These are phyloP conservation scores for Bombylius discolor DNA, from an alignment of 2,888 invertebrate genomes.

Conservation along the genomic window DNA sequence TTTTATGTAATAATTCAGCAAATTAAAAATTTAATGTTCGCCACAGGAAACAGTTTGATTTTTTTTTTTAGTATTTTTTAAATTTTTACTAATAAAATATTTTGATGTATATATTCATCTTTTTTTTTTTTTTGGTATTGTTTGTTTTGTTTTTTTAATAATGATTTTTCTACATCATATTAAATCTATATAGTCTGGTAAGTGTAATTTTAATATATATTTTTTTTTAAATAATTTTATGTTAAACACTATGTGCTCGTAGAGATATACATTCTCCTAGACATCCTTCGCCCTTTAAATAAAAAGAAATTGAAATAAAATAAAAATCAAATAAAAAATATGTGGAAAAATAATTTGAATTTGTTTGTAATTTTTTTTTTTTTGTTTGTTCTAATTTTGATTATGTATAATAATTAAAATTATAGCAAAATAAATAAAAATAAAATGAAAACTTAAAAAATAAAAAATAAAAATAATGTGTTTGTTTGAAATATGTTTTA, in stretches of 20 bases:
- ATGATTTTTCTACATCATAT: no score
- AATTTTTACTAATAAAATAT: background rate
- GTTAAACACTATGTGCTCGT: slow-evolving; percentile 44
- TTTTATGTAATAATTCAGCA: no score
- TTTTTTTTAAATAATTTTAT: background rate
- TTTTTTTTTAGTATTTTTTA: background rate
- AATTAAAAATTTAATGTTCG: no score
- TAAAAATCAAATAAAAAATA: slow-evolving; percentile 22
- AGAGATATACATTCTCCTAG: slow-evolving; percentile 48
- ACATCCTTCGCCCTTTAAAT: slow-evolving; percentile 39
- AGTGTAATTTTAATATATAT: background rate
- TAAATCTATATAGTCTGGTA: no score
- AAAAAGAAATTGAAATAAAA: slow-evolving; percentile 11
- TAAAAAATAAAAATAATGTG: no score
- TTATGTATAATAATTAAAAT: no score
- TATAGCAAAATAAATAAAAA: no score
- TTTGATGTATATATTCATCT: background rate
- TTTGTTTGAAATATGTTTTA: no score
- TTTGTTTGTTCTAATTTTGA: no score
- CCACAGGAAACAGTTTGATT: background rate
- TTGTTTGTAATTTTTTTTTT: background rate
- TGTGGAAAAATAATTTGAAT: background rate
- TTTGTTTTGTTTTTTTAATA: slow-evolving; percentile 8
- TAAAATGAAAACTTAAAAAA: no score
- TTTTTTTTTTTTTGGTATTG: background rate